Percentiles rank a stretch among this genome's conserved stretches.
Evolutionary conservation across 2,888 invertebrate genomes (phyloP).

Genomic region (Leucophenga maculata): DNA sequence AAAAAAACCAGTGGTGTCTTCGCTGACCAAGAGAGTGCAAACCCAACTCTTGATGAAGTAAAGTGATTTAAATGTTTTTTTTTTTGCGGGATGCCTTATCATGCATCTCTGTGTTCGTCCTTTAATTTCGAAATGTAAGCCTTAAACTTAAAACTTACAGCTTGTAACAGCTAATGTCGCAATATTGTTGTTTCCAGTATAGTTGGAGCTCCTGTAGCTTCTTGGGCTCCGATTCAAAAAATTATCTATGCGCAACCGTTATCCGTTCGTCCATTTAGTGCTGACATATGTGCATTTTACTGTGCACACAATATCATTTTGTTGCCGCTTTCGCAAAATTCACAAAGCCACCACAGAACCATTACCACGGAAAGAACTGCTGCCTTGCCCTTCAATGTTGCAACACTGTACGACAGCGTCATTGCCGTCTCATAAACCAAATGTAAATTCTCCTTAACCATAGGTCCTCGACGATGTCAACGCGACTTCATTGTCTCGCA

Average conservation of each 20-base stretch:
- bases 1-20: background rate
- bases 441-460: conserved; percentile 62
- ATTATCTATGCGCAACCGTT: background rate
- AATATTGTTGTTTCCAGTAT: conserved; percentile 15
- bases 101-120: background rate
- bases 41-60: background rate
- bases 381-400: conserved; percentile 17
- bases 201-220: background rate
- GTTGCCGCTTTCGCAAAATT: background rate
- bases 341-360: background rate
- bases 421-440: conserved; percentile 59
- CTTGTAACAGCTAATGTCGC: background rate
- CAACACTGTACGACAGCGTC: background rate
- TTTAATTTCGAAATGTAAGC: background rate
- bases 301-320: conserved; percentile 42
- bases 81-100: background rate
- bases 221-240: no score
- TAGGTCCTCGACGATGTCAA: conserved; percentile 42
- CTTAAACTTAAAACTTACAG: conserved; percentile 22
- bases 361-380: background rate
- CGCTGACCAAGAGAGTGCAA: background rate
- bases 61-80: background rate
- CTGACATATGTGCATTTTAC: conserved; percentile 65
- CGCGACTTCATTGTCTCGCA: conserved; percentile 56
- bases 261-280: conserved; percentile 51